Evolutionary conservation across 2,888 invertebrate species (phyloP).

Genomic region (Odontomyia ornata): DNA sequence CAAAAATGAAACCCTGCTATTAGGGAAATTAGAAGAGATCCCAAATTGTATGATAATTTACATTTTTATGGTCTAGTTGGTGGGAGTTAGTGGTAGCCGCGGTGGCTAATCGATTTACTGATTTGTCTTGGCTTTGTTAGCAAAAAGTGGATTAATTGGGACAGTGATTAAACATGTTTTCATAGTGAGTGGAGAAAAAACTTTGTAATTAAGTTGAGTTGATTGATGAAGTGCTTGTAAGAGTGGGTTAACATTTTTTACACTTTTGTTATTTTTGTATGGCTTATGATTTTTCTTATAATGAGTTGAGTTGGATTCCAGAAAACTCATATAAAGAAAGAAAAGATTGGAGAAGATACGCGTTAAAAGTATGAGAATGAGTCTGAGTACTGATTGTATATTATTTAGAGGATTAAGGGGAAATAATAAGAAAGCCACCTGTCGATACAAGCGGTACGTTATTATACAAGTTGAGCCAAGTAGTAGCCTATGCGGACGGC

Average conservation of each 20-base stretch:
- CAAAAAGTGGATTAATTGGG: slow-evolving; percentile 24
- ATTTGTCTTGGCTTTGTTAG: slow-evolving; percentile 24
- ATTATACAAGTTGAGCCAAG: no score
- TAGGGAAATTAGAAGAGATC: slow-evolving; percentile 21
- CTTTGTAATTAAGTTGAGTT: slow-evolving; percentile 12
- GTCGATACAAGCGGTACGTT: no score
- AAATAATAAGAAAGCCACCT: no score
- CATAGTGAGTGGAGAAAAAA: background rate
- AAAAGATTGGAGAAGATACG: no score
- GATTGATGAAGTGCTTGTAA: background rate
- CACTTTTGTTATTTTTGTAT: no score
- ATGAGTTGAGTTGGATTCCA: no score
- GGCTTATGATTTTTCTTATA: no score
- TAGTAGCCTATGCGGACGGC: no score
- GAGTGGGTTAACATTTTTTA: background rate
- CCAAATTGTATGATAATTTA: slow-evolving; percentile 37
- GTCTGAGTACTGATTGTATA: no score
- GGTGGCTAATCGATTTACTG: slow-evolving; percentile 39
- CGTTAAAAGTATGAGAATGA: no score
- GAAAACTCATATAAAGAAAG: no score
- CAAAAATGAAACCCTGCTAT: slow-evolving; percentile 23
- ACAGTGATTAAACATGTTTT: slow-evolving; percentile 27
- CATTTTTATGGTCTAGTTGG: slow-evolving; percentile 34
- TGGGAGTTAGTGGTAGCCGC: background rate
- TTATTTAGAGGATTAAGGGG: no score